Percentiles rank a stretch among this genome's conserved stretches.
These are phyloP conservation scores for Orientallactaga sibirica DNA, from an alignment of 2,797 vertebrate species.

Conservation along the genomic window DNA sequence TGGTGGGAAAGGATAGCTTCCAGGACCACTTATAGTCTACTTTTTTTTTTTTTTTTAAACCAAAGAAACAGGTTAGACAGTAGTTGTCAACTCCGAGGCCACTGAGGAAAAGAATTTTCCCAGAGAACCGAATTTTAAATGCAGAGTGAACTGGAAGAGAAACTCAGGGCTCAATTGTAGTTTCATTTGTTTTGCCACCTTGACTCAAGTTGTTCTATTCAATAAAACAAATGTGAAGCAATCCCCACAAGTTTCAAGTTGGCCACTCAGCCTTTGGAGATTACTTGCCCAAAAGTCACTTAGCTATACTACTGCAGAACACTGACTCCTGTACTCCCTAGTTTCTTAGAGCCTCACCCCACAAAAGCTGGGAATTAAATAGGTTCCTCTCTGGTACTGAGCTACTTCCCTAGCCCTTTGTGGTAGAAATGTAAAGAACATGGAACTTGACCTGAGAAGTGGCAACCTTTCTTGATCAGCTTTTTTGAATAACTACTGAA, in stretches of 20 bases:
- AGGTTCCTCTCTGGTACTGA: not conserved
- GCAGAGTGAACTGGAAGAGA: not conserved
- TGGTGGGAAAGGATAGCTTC: not conserved
- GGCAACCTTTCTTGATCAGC: not conserved
- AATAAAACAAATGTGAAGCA: not conserved
- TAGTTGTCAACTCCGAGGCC: not conserved
- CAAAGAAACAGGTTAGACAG: slow-evolving; percentile 8
- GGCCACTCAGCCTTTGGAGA: not conserved
- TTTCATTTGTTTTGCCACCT: not conserved
- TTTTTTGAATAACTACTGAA: not conserved
- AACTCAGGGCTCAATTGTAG: not conserved
- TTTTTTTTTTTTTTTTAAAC: not conserved
- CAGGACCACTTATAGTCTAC: not conserved
- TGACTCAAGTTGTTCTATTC: not conserved
- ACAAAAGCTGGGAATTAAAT: not conserved
- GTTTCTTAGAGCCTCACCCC: not conserved
- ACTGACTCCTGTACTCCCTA: not conserved
- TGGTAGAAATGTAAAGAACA: not conserved
- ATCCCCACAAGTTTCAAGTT: not conserved
- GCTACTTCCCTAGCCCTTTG: not conserved
- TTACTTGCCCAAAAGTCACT: not conserved
- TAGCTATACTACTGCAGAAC: not conserved
- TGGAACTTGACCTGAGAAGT: not conserved
- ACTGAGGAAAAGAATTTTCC: not conserved
- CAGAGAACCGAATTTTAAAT: not conserved